Evolutionary conservation across 2,797 vertebrate genomes (phyloP).

Genomic region (Rhincodon typus): DNA sequence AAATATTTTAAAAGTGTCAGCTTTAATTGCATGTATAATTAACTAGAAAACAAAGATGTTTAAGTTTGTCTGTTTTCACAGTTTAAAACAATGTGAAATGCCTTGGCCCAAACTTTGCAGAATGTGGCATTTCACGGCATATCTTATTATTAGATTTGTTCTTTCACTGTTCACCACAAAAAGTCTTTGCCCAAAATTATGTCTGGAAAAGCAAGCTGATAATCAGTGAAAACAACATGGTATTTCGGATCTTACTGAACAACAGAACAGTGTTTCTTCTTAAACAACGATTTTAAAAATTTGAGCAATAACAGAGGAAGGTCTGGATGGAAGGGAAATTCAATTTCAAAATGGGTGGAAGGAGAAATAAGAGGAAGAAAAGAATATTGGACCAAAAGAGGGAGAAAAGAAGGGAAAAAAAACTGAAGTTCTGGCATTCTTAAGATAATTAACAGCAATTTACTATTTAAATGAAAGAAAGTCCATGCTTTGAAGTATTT

Average conservation of each 20-base stretch:
- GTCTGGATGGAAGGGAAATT: neutral
- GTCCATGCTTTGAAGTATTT: neutral
- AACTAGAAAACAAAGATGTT: neutral
- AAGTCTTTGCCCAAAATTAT: neutral
- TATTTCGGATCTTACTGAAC: neutral
- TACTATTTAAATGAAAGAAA: neutral
- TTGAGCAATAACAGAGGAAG: neutral
- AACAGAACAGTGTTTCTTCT: neutral
- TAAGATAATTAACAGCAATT: neutral
- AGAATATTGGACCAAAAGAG: neutral
- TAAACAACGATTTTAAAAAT: neutral
- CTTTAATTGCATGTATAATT: neutral
- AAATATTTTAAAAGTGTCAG: neutral
- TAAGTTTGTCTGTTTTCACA: neutral
- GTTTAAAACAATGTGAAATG: neutral
- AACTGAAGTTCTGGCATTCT: neutral
- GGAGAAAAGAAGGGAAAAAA: neutral
- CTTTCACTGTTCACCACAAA: neutral
- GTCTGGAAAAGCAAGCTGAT: neutral
- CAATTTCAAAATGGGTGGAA: neutral
- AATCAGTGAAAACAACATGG: neutral
- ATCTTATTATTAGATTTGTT: neutral
- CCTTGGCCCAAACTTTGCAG: neutral
- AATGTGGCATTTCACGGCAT: neutral
- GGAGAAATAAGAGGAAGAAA: neutral